Evolutionary conservation across 1,140 invertebrate species (phyloP).

Genomic region (Galleria mellonella): DNA sequence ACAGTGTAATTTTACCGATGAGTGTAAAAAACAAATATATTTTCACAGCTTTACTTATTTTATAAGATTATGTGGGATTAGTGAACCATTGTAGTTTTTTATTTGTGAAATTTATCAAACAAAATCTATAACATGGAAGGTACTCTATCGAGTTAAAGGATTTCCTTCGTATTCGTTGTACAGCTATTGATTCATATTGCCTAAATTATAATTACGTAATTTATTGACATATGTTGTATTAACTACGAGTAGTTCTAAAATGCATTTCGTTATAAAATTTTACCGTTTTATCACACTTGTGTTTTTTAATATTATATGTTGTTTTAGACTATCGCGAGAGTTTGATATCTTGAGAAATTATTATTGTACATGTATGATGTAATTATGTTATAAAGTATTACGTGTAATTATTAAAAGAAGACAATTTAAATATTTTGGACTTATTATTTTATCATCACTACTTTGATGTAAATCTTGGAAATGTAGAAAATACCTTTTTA

Average conservation of each 20-base stretch:
- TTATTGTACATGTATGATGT: slow-evolving; percentile 71
- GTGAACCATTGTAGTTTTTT: slow-evolving; percentile 10
- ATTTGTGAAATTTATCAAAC: slow-evolving; percentile 1
- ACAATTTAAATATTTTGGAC: slow-evolving; percentile 49
- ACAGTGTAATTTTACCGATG: too few relatives aligned
- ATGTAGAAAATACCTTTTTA: too few relatives aligned
- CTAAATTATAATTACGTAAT: slow-evolving; percentile 73
- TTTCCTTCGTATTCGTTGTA: slow-evolving; percentile 38
- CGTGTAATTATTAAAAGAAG: slow-evolving; percentile 72
- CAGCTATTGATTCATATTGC: slow-evolving; percentile 51
- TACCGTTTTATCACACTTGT: slow-evolving; percentile 48
- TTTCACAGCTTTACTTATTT: slow-evolving; percentile 59
- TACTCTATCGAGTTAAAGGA: slow-evolving; percentile 20
- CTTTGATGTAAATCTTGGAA: too few relatives aligned
- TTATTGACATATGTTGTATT: slow-evolving; percentile 55
- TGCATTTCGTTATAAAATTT: slow-evolving; percentile 63
- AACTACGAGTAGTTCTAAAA: slow-evolving; percentile 51
- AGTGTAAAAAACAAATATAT: too few relatives aligned
- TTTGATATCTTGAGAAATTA: slow-evolving; percentile 71
- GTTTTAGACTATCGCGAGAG: slow-evolving; percentile 59
- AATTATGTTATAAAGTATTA: slow-evolving; percentile 74
- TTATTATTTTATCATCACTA: neutral
- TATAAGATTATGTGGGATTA: slow-evolving; percentile 30
- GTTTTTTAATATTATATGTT: slow-evolving; percentile 56
- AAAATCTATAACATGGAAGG: slow-evolving; percentile 1